A percentile compares a stretch with the other conserved stretches of the same genome.
Conservation (phyloP, 2,113 vertebrate species). For the Oryctolagus cuniculus region DNA sequence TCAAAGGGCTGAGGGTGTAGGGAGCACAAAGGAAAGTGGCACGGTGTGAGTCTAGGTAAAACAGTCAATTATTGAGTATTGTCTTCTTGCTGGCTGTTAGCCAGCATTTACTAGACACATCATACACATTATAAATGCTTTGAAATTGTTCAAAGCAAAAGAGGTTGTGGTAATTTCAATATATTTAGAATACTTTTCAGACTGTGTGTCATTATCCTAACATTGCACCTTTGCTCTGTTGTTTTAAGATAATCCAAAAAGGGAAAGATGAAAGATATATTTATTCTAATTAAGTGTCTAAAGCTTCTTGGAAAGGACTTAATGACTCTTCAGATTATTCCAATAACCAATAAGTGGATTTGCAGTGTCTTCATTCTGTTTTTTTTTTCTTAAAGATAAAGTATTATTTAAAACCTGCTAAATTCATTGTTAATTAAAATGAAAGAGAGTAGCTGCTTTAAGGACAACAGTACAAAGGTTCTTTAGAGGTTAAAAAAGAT, state of each 20-base stretch:
- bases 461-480: conserved; percentile 3
- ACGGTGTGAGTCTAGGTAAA: not conserved
- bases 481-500: conserved; percentile 15
- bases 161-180: not conserved
- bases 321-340: conserved; percentile 28
- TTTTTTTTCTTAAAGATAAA: conserved; percentile 66
- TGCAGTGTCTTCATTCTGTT: conserved; percentile 14
- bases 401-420: conserved; percentile 37
- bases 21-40: not conserved
- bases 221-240: not conserved
- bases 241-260: conserved; percentile 54
- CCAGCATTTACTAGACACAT: not conserved
- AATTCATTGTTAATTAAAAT: conserved; percentile 69
- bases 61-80: not conserved
- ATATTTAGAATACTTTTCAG: not conserved
- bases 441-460: conserved; percentile 22
- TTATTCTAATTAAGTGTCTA: conserved; percentile 61
- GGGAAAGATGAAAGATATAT: conserved; percentile 6
- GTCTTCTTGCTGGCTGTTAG: not conserved
- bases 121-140: not conserved
- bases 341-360: conserved; percentile 46
- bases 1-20: not conserved
- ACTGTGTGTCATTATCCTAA: not conserved
- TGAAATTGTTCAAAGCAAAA: conserved; percentile 31
- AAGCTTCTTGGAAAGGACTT: conserved; percentile 25